These are phyloP conservation scores for Momotus momota DNA, from an alignment of 2,797 vertebrate genomes.

Conservation along the genomic window DNA sequence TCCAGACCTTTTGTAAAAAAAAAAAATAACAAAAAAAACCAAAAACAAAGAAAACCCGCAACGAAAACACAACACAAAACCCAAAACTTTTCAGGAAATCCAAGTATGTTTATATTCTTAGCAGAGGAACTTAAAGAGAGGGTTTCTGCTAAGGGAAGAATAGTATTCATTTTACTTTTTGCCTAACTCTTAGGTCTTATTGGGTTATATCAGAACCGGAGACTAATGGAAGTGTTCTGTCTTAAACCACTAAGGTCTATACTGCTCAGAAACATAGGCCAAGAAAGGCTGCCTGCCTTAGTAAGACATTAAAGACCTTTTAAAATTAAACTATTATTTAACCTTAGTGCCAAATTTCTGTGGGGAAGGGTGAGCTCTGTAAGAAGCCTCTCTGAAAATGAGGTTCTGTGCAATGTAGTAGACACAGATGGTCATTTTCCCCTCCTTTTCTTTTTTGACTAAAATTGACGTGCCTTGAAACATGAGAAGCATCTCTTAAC, in stretches of 20 bases:
- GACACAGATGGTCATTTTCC: rapidly evolving
- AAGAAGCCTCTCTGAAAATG: neutral
- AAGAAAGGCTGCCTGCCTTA: neutral
- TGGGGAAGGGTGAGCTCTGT: neutral
- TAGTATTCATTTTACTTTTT: neutral
- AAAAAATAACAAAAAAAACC: neutral
- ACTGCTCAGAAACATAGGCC: neutral
- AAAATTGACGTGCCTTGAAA: neutral
- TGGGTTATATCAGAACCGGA: neutral
- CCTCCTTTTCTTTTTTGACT: neutral
- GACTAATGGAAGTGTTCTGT: neutral
- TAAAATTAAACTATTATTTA: neutral
- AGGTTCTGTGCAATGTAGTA: neutral
- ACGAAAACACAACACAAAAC: neutral
- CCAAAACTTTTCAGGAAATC: neutral
- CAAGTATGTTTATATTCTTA: neutral
- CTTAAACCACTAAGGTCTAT: neutral
- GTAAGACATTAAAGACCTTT: neutral
- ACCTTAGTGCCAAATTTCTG: neutral
- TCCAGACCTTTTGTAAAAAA: neutral
- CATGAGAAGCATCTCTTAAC: neutral
- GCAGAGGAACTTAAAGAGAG: neutral
- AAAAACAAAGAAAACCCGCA: neutral
- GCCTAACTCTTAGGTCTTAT: neutral
- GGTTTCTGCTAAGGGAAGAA: neutral